These are phyloP conservation scores for Gallinago jamesoni DNA, from an alignment of 2,113 vertebrate species.

Conservation along the genomic window DNA sequence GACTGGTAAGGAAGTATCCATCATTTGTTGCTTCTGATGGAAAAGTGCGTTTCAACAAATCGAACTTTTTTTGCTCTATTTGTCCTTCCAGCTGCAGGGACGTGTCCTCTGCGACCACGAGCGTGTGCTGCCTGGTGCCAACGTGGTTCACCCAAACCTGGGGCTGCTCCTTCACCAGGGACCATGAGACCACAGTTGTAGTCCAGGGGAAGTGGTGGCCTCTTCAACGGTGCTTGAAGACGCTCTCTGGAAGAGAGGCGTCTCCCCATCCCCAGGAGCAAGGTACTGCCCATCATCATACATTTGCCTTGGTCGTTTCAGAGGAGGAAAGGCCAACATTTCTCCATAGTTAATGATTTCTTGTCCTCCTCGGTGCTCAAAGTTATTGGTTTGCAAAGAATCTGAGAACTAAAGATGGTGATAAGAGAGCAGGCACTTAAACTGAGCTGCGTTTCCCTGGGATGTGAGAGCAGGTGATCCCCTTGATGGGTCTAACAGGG, in stretches of 20 bases:
- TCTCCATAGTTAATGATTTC: not conserved
- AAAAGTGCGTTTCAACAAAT: not conserved
- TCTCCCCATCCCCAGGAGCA: not conserved
- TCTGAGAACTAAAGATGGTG: not conserved
- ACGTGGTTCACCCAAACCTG: fast-evolving
- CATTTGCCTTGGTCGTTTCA: not conserved
- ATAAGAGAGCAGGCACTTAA: not conserved
- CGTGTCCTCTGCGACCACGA: fast-evolving
- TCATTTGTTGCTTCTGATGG: not conserved
- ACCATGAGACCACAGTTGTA: not conserved
- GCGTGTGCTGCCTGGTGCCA: fast-evolving
- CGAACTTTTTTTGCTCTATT: not conserved
- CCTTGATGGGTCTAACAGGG: not conserved
- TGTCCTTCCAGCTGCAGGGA: not conserved
- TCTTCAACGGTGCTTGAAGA: not conserved
- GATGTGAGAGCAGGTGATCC: not conserved
- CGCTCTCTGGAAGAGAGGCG: not conserved
- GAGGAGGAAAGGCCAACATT: not conserved
- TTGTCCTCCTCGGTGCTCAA: not conserved
- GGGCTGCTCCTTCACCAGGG: not conserved
- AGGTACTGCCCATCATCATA: not conserved
- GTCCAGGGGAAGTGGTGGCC: not conserved
- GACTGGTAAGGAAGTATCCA: not conserved
- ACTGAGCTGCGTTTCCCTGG: not conserved
- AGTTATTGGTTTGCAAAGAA: not conserved